phyloP scores from a whole-genome alignment of 2,797 vertebrate genomes.

The Pipistrellus nathusii region DNA sequence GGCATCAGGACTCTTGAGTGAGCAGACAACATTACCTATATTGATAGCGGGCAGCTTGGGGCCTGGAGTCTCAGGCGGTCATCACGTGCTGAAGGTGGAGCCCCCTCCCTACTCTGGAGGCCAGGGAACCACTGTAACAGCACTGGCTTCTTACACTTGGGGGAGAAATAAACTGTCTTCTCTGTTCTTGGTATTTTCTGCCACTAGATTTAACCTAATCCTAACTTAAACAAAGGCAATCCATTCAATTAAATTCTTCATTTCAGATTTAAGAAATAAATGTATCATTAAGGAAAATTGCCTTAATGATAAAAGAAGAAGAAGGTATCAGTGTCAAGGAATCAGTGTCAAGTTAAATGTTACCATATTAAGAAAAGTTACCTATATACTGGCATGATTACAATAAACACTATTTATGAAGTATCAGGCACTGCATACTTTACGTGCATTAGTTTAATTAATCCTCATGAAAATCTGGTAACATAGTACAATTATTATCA shows the following conservation, averaged over 20 bases:
- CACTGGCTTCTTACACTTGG: background rate
- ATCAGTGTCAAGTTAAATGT: background rate
- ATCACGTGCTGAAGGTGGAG: background rate
- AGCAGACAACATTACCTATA: background rate
- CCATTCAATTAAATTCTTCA: conserved; percentile 33
- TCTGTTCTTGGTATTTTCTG: background rate
- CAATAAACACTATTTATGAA: conserved; percentile 10
- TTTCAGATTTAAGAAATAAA: conserved; percentile 42
- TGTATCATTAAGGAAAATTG: background rate
- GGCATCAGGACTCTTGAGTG: background rate
- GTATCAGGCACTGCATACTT: background rate
- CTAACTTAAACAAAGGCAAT: conserved; percentile 6
- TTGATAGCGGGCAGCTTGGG: background rate
- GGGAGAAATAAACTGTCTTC: background rate
- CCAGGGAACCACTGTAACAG: background rate
- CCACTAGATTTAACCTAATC: background rate
- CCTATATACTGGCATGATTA: background rate
- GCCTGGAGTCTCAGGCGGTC: background rate
- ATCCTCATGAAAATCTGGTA: conserved; percentile 13
- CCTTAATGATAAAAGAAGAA: background rate
- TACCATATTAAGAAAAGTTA: background rate
- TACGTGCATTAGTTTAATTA: background rate
- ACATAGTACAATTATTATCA: background rate
- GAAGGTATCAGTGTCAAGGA: background rate
- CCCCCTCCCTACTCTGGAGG: background rate